Conservation (phyloP, 2,113 vertebrate species). For the Copsychus sechellarum region DNA sequence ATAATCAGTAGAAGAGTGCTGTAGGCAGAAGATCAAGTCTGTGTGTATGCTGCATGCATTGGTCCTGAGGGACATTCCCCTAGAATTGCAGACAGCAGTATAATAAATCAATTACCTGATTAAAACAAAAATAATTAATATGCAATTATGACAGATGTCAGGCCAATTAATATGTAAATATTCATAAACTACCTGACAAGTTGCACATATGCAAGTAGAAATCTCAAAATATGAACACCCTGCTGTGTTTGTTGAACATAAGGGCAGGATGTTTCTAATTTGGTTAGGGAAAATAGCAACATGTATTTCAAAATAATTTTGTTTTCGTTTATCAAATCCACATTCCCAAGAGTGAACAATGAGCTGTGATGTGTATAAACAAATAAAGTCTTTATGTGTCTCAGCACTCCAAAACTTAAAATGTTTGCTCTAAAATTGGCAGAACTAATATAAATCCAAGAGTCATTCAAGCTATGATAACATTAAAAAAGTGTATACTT, state of each 20-base stretch:
- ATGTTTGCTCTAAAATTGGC: conserved; percentile 23
- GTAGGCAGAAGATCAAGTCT: not conserved
- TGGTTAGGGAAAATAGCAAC: conserved; percentile 14
- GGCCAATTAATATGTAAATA: conserved; percentile 42
- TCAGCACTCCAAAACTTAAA: not conserved
- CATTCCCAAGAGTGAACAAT: conserved; percentile 19
- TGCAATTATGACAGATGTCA: conserved; percentile 54
- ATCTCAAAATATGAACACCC: not conserved
- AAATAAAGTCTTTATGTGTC: conserved; percentile 5
- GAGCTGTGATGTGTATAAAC: conserved; percentile 29
- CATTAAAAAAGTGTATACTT: not conserved
- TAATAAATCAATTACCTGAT: conserved; percentile 53
- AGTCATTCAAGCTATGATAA: not conserved
- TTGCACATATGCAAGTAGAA: not conserved
- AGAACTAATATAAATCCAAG: not conserved
- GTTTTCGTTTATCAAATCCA: not conserved
- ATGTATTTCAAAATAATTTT: conserved; percentile 39
- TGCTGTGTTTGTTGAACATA: conserved; percentile 23
- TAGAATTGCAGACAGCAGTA: not conserved
- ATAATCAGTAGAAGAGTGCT: not conserved
- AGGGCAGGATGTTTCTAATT: conserved; percentile 41
- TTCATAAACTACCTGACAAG: conserved; percentile 41
- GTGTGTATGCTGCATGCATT: rapidly evolving
- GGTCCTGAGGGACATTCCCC: not conserved
- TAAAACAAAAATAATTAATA: conserved; percentile 40